Evolutionary conservation across 2,113 vertebrate species (phyloP).

Genomic region (Terrapene triunguis): DNA sequence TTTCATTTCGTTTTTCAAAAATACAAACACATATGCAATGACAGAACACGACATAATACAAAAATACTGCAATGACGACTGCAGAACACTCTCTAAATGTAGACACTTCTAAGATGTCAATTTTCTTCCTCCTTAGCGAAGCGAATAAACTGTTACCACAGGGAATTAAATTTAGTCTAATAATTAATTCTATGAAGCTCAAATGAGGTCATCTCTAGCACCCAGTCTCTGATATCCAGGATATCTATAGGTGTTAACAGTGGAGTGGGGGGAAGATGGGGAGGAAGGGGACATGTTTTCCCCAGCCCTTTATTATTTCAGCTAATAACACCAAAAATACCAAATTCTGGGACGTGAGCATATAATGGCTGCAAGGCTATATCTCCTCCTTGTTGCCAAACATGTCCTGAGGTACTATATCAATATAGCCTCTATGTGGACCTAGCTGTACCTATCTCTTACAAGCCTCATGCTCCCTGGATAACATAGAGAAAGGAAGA

Average conservation of each 20-base stretch:
- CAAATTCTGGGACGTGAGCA: background rate
- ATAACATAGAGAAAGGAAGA: background rate
- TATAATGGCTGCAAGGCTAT: background rate
- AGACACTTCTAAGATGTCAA: background rate
- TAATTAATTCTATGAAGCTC: rapidly evolving
- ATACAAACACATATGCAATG: background rate
- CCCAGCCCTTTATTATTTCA: background rate
- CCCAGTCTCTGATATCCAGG: background rate
- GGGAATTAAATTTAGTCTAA: background rate
- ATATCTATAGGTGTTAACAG: background rate
- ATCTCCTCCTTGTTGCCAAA: background rate
- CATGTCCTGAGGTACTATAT: background rate
- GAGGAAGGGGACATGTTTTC: background rate
- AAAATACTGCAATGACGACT: background rate
- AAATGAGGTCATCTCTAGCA: background rate
- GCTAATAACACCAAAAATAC: background rate
- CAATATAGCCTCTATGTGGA: background rate
- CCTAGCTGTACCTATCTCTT: background rate
- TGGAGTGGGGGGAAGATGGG: rapidly evolving
- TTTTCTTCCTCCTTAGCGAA: background rate
- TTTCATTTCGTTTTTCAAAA: background rate
- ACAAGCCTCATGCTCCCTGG: background rate
- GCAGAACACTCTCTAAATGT: background rate
- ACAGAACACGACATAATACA: background rate
- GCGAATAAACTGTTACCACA: background rate